Evolutionary conservation across 1,140 invertebrate genomes (phyloP), one percentile per base, ranked within the genome.

Genomic region (Littorina saxatilis): DNA sequence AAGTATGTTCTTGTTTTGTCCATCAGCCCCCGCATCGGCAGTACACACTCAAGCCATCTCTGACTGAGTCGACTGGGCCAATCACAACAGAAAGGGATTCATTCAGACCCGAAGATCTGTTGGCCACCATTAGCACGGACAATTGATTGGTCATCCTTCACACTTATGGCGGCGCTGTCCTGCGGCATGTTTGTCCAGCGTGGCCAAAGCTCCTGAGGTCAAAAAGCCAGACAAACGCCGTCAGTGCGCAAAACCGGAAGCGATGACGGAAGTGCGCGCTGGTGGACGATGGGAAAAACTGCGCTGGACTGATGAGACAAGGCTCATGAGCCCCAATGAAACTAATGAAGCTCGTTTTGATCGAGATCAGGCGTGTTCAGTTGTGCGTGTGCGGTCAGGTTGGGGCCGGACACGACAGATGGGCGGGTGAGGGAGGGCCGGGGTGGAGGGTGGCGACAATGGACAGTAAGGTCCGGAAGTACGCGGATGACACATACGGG

Each of bases 211-310:
- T n/a, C 27, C 55, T 5, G 20, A 23, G 55, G 55, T 58, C 55
- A 58, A 58, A 58, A 23, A n/a, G 11, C 55, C 55, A 58, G 47
- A 9, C 47, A 58, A 58, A 58, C 27, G 55, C 55, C 20, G 0
- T 58, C 55, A 58, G 55, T 58, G 55, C 55, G n/a, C n/a, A 58
- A 58, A n/a, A 58, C 55, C 55, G 55, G 55, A 58, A 58, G 55
- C 55, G 13, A n/a, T n/a, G n/a, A n/a, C n/a, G 55, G 27, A 58
- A 52, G 4, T 7, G 55, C 20, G 27, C 23, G 55, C 27, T 27
- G 55, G 55, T 7, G 1, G 2, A 7, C 5, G 55, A 58, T n/a
- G 55, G 55, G 20, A n/a, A n/a, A 58, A 7, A n/a, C 20, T n/a
- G 27, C 55, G 20, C 55, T 5, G 11, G 20, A n/a, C 23, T 27